Conservation (phyloP, 2,113 vertebrate species). For the Podilymbus podiceps region DNA sequence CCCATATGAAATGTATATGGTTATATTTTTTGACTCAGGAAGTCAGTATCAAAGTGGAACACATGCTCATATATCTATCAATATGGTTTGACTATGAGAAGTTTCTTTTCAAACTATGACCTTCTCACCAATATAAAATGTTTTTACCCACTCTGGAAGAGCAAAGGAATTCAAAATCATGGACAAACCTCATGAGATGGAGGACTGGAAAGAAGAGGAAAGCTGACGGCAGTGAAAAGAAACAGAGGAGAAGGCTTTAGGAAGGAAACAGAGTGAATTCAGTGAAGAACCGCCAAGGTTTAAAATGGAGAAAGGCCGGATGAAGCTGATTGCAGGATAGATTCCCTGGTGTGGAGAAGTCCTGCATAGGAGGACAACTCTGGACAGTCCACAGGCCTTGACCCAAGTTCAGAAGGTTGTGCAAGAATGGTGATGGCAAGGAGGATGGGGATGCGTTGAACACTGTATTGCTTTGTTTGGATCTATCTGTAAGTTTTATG, state of each 20-base stretch:
- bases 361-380: background rate
- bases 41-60: background rate
- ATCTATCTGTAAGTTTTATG: background rate
- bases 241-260: background rate
- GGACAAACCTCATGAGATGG: background rate
- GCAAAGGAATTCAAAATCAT: background rate
- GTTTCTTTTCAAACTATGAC: background rate
- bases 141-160: background rate
- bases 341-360: background rate
- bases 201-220: background rate
- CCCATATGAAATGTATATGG: background rate
- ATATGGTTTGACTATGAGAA: background rate
- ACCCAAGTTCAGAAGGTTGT: background rate
- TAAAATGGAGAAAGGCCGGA: background rate
- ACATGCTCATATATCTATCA: background rate
- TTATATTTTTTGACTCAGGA: background rate
- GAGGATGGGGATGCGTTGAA: background rate
- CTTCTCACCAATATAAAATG: background rate
- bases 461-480: background rate
- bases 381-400: background rate
- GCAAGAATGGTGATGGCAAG: background rate
- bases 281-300: background rate
- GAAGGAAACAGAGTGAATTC: background rate
- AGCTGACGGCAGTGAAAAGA: background rate
- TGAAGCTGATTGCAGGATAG: background rate